A percentile compares a stretch with the other conserved stretches of the same genome.
These are phyloP conservation scores for Parelbella ahira DNA, from an alignment of 2,888 invertebrate species.

Conservation along the genomic window DNA sequence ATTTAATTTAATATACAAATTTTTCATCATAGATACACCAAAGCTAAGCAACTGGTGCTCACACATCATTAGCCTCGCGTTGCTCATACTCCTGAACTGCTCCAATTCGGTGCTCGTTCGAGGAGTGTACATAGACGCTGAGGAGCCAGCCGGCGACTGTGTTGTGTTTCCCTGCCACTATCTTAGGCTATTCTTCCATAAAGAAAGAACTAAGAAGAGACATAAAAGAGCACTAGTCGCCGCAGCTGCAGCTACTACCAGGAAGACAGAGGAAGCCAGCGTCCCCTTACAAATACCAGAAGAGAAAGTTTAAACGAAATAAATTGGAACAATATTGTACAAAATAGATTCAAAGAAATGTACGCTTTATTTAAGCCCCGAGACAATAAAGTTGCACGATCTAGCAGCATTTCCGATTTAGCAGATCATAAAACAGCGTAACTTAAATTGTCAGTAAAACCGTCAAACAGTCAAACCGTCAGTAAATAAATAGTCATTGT, in stretches of 20 bases:
- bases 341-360: too few species aligned
- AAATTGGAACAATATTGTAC: too few species aligned
- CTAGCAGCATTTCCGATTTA: too few species aligned
- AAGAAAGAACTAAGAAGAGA: constrained; percentile 83
- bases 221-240: constrained; percentile 59
- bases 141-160: constrained; percentile 90
- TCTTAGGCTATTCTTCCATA: constrained; percentile 87
- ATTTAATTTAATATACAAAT: too few species aligned
- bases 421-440: too few species aligned
- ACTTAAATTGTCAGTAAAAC: too few species aligned
- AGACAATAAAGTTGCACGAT: too few species aligned
- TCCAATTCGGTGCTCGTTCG: constrained; percentile 92
- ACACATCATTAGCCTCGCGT: constrained; percentile 85
- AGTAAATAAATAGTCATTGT: too few species aligned
- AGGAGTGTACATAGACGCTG: constrained; percentile 93
- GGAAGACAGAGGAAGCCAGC: constrained; percentile 58
- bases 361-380: too few species aligned
- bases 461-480: too few species aligned
- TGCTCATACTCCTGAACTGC: constrained; percentile 90
- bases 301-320: constrained; percentile 67
- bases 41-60: constrained; percentile 90
- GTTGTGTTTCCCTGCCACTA: constrained; percentile 92
- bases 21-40: constrained; percentile 79
- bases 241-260: constrained; percentile 47
- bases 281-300: constrained; percentile 62